A percentile compares a stretch with the other conserved stretches of the same genome.
Conservation (phyloP, 2,797 vertebrate species). For the Linurgus olivaceus region DNA sequence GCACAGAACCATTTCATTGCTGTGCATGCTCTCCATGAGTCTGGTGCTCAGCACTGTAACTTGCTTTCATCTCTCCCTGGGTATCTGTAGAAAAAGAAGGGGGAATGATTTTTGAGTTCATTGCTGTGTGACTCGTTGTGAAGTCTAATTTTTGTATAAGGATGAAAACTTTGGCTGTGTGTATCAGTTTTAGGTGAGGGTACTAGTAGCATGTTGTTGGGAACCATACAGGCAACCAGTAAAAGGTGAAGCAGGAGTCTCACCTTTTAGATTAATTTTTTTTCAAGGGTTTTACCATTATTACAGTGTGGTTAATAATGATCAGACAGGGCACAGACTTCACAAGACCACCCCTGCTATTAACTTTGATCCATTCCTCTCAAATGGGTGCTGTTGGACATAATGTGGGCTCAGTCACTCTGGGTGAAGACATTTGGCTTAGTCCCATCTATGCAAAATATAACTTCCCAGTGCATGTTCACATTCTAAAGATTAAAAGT, state of each 20-base stretch:
- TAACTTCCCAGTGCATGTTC: background rate
- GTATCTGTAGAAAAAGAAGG: background rate
- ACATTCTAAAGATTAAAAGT: background rate
- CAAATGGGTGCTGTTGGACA: background rate
- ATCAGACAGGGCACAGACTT: background rate
- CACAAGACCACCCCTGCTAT: background rate
- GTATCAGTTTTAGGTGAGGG: background rate
- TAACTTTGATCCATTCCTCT: background rate
- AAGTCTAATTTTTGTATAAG: background rate
- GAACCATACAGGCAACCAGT: background rate
- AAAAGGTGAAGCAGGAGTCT: background rate
- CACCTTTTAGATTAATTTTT: background rate
- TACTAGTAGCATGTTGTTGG: background rate
- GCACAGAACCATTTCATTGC: background rate
- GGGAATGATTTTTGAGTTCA: background rate
- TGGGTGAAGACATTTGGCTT: background rate
- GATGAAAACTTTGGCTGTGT: background rate
- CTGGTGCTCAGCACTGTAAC: background rate
- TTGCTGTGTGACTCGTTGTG: background rate
- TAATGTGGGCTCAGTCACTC: background rate
- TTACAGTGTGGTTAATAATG: background rate
- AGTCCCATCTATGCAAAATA: background rate
- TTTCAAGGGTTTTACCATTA: background rate
- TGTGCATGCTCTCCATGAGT: fast-evolving
- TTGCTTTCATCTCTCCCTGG: background rate